Evolutionary conservation across 1,140 invertebrate species (phyloP).

Genomic region (Panulirus ornatus): DNA sequence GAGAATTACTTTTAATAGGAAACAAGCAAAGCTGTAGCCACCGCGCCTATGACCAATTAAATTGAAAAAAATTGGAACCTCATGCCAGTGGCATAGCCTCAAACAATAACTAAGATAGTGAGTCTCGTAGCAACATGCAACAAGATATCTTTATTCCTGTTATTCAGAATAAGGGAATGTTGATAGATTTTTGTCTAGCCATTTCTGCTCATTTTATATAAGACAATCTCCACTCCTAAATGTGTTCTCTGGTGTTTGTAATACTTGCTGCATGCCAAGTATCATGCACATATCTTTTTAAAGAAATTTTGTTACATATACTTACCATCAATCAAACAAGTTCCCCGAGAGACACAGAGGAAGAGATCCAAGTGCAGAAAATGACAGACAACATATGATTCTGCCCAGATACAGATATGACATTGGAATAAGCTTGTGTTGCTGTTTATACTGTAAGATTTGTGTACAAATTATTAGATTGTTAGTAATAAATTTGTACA

Average conservation of each 20-base stretch:
- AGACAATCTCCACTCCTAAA: constrained; percentile 15
- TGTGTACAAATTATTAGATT: constrained; percentile 68
- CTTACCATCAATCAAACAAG: constrained; percentile 44
- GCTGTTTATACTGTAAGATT: constrained; percentile 71
- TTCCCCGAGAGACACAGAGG: constrained; percentile 2
- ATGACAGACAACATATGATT: constrained; percentile 16
- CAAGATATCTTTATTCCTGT: constrained; percentile 1
- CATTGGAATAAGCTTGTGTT: constrained; percentile 68
- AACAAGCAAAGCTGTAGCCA: neutral
- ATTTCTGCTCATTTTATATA: neutral
- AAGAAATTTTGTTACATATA: neutral
- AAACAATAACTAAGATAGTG: constrained; percentile 1
- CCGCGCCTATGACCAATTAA: neutral
- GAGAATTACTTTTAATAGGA: constrained; percentile 9
- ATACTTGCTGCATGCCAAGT: constrained; percentile 20
- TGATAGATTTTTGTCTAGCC: neutral
- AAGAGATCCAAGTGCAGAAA: neutral
- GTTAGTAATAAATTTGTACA: constrained; percentile 71
- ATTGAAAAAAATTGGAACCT: neutral
- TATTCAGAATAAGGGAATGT: neutral
- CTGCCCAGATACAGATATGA: constrained; percentile 12
- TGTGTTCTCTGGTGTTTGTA: neutral
- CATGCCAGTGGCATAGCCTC: neutral
- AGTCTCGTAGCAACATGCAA: constrained; percentile 3
- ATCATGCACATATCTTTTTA: neutral